Evolutionary conservation across 2,888 invertebrate genomes (phyloP), one percentile per base, ranked within the genome.

Genomic region (Nomada goodeniana): DNA sequence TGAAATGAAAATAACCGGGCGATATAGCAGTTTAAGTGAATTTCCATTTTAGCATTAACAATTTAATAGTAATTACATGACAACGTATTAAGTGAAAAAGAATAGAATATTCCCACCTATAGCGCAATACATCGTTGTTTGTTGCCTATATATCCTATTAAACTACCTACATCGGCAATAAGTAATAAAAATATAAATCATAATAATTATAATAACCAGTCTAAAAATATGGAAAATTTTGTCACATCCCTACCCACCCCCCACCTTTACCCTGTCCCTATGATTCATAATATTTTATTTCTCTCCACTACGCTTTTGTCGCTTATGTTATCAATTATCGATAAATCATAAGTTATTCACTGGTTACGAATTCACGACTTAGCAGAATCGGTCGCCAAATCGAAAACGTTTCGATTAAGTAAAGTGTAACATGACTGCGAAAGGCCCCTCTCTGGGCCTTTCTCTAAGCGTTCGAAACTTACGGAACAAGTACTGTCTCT

Each of bases 161-260:
- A 76, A 64, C 42, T 20, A 44, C 59, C 80, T 78, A 70, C 11
- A 59, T 47, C 78, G 64, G 69, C 15, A 57, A 76, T 74, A 77
- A 82, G 80, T 77, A 84, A 69, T 77, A 86, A 69, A 71, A 81
- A 73, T 82, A 79, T 61, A 86, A 86, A 68, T 60, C 72, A 85
- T 81, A 57, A 70, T 82, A 80, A 75, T 79, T 76, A 82, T 81
- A 79, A 68, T 60, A 73, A 73, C 84, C 59, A 80, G 61, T 86
- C 83, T 84, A 88, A 85, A 86, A 89, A 83, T 89, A 84, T 83
- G 80, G 60, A 85, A 85, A 85, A 77, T 82, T 76, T 71, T 74
- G 76, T 67, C 50, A 11, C 10, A 68, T 65, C 55, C 50, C 52
- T 59, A 18, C 10, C 13, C 36, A 18, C 7, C 13, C 36, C 29